Conservation (phyloP, 2,888 invertebrate species). For the Dasysyrphus tricinctus region DNA sequence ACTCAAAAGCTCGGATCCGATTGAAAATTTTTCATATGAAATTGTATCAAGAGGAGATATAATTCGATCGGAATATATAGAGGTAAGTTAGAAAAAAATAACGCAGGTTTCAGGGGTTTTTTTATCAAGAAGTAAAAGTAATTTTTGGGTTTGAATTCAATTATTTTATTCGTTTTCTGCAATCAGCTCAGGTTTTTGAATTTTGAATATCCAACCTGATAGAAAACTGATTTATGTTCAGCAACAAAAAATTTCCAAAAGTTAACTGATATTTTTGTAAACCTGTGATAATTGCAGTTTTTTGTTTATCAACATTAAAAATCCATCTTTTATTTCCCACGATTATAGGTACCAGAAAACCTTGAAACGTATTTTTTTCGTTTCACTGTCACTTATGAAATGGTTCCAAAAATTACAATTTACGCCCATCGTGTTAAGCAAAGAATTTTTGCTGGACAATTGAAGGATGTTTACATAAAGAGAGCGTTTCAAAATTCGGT, state of each 20-base stretch:
- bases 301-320: too few relatives aligned
- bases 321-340: neutral
- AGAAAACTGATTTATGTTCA: too few relatives aligned
- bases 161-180: too few relatives aligned
- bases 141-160: too few relatives aligned
- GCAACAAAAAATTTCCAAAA: too few relatives aligned
- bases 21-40: conserved; percentile 90
- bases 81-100: too few relatives aligned
- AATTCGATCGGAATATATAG: conserved; percentile 89
- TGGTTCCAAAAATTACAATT: conserved; percentile 59
- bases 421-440: conserved; percentile 33
- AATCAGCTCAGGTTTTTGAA: too few relatives aligned
- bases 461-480: conserved; percentile 42
- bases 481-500: conserved; percentile 49
- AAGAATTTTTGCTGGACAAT: neutral
- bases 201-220: too few relatives aligned
- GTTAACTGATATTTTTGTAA: too few relatives aligned
- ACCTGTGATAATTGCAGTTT: too few relatives aligned
- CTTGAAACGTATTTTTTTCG: neutral
- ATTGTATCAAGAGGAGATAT: conserved; percentile 94
- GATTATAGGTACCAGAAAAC: conserved; percentile 66
- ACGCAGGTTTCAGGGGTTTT: too few relatives aligned
- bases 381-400: conserved; percentile 24
- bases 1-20: conserved; percentile 88
- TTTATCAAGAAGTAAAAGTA: too few relatives aligned